Evolutionary conservation across 2,113 vertebrate species (phyloP).

Genomic region (Empidonax traillii): DNA sequence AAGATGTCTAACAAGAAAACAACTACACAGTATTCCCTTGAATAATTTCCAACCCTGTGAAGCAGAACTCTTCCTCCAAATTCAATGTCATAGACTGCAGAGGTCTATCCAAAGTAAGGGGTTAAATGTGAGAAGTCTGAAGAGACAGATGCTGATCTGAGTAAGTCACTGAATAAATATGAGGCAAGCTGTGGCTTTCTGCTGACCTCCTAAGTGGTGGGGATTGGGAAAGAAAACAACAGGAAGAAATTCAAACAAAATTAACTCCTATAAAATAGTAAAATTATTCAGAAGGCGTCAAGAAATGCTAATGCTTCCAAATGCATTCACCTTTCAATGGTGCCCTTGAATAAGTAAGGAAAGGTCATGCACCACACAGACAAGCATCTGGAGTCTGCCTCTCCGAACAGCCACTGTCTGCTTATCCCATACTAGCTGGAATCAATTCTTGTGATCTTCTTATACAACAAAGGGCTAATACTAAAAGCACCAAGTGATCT

Average conservation of each 20-base stretch:
- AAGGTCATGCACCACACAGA: constrained; percentile 23
- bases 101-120: not conserved
- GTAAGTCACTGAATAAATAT: constrained; percentile 38
- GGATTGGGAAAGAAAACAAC: constrained; percentile 25
- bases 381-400: constrained; percentile 28
- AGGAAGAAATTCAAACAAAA: constrained; percentile 50
- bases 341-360: constrained; percentile 4
- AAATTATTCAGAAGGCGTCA: constrained; percentile 27
- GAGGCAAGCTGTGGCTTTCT: constrained; percentile 29
- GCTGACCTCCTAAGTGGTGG: constrained; percentile 21
- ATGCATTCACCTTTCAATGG: not conserved
- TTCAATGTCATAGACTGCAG: not conserved
- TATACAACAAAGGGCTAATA: not conserved
- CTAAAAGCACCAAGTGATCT: not conserved
- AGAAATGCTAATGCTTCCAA: constrained; percentile 39
- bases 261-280: constrained; percentile 14
- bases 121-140: constrained; percentile 15
- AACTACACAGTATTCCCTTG: not conserved
- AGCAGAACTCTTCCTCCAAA: not conserved
- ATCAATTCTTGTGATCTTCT: not conserved
- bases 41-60: not conserved
- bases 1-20: not conserved
- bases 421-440: not conserved
- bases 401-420: not conserved
- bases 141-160: constrained; percentile 4